phyloP scores from a whole-genome alignment of 2,113 vertebrate species.

The Phrynosoma blainvillii region DNA sequence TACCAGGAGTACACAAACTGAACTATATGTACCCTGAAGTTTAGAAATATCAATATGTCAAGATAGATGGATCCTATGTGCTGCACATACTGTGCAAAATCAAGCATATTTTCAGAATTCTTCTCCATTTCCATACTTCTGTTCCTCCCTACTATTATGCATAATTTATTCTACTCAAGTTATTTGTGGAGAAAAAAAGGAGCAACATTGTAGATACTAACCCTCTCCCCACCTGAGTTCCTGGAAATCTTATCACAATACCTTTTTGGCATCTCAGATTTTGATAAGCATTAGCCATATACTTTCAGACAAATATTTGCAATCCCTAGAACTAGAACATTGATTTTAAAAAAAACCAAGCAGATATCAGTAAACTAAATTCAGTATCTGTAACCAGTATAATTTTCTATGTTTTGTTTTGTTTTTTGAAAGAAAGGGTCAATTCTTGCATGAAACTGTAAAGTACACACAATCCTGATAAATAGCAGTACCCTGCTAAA shows the following conservation, averaged over 20 bases:
- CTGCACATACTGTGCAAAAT: neutral
- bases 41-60: neutral
- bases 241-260: neutral
- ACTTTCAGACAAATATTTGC: neutral
- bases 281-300: neutral
- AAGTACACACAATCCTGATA: neutral
- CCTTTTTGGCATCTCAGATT: neutral
- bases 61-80: neutral
- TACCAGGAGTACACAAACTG: neutral
- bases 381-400: neutral
- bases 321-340: neutral
- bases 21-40: neutral
- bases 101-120: neutral
- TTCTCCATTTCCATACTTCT: neutral
- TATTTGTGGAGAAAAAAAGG: neutral
- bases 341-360: neutral
- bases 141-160: too few relatives aligned
- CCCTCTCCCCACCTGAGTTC: too few relatives aligned
- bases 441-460: neutral
- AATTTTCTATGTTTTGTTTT: neutral
- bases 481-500: neutral
- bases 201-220: neutral
- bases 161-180: neutral
- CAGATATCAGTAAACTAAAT: neutral
- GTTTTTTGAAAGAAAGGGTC: too few relatives aligned